Conservation (phyloP, 1,140 invertebrate genomes). For the Euwallacea similis region DNA sequence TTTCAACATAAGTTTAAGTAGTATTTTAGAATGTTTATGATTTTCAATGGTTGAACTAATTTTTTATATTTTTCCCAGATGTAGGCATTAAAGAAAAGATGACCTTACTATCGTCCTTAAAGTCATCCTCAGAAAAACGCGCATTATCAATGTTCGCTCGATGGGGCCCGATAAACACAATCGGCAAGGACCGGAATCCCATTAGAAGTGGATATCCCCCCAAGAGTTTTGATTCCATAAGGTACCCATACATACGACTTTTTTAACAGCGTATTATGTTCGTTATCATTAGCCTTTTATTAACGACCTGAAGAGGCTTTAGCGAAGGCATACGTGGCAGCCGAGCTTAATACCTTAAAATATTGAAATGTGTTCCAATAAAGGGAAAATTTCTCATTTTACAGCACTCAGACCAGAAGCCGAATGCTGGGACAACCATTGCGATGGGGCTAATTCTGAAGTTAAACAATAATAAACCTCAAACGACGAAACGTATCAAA, state of each 20-base stretch:
- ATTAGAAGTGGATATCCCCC: slow-evolving; percentile 42
- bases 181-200: slow-evolving; percentile 47
- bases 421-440: slow-evolving; percentile 46
- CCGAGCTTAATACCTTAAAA: no score
- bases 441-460: slow-evolving; percentile 44
- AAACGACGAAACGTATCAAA: slow-evolving; percentile 18
- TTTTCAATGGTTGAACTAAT: neutral
- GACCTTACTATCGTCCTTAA: slow-evolving; percentile 20
- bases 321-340: no score
- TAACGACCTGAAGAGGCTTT: neutral
- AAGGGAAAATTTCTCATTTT: neutral
- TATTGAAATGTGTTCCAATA: no score
- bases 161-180: slow-evolving; percentile 45
- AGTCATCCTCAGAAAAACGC: slow-evolving; percentile 40
- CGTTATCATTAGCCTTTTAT: neutral
- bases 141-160: slow-evolving; percentile 48
- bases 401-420: slow-evolving; percentile 38
- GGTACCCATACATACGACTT: neutral
- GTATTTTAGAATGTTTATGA: neutral
- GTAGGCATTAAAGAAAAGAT: slow-evolving; percentile 25
- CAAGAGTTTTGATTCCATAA: slow-evolving; percentile 27
- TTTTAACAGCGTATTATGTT: no score
- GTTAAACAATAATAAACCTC: neutral
- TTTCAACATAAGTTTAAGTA: slow-evolving; percentile 5
- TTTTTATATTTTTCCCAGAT: slow-evolving; percentile 8